Conservation (phyloP, 2,797 vertebrate genomes). For the Takifugu rubripes region DNA sequence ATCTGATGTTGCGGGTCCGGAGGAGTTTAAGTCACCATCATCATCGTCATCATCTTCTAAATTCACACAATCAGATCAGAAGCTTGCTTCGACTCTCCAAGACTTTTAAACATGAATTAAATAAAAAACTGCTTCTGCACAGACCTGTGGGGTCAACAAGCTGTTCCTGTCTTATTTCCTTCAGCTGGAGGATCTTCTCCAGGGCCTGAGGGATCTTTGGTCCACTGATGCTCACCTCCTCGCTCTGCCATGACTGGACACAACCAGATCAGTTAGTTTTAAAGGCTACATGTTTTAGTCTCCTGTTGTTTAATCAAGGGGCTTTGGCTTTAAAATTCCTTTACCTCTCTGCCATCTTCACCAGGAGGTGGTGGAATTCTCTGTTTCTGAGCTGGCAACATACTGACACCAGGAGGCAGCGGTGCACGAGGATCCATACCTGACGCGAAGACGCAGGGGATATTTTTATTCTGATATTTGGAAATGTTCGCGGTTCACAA, state of each 20-base stretch:
- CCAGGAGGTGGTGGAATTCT: constrained; percentile 86
- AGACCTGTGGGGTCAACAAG: constrained; percentile 74
- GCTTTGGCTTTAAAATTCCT: neutral
- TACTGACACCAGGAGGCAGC: constrained; percentile 77
- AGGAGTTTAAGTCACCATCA: constrained; percentile 70
- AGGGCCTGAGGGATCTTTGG: constrained; percentile 92
- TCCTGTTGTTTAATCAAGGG: neutral
- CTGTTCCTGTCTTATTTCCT: constrained; percentile 92
- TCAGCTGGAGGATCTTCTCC: constrained; percentile 93
- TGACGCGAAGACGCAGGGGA: constrained; percentile 3
- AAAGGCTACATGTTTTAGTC: neutral
- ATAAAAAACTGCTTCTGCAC: neutral
- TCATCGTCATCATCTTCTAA: constrained; percentile 78
- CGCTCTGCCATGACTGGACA: constrained; percentile 73
- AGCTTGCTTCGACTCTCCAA: neutral
- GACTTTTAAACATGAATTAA: neutral
- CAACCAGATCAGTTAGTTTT: neutral
- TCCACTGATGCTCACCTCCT: constrained; percentile 78
- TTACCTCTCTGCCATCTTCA: constrained; percentile 85
- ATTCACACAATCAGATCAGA: neutral
- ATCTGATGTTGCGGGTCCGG: constrained; percentile 75
- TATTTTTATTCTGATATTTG: neutral
- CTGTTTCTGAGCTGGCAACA: constrained; percentile 73
- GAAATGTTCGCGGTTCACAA: neutral
- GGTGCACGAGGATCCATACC: constrained; percentile 68